Evolutionary conservation across 2,888 invertebrate species (phyloP), one percentile per base, ranked within the genome.

Genomic region (Mythimna albipuncta): DNA sequence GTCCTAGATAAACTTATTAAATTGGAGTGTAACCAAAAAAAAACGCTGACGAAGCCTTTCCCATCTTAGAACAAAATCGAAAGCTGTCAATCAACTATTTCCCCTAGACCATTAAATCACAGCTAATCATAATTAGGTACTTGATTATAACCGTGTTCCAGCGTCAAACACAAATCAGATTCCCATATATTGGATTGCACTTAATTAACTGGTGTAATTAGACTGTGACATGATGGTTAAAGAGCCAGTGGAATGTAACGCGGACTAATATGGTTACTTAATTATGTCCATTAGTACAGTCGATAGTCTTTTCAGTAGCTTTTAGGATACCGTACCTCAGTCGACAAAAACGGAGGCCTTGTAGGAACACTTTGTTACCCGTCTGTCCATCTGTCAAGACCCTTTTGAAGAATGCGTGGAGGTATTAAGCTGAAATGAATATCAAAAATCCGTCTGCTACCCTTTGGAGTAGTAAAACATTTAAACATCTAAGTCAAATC

Each of bases 121-220:
- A 77, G 65, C 64, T 63, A 54, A 84, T 77, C 64, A 82, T 77
- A 71, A 65, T 77, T 74, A 72, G 47, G 64, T 69, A 64, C 77
- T 65, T 69, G 75, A 81, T 70, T 72, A 81, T 82, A 76, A 68
- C 63, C 50, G 16, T 66, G 57, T 75, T 64, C 50, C 58, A 68
- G 54, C 75, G 62, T 75, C 69, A 63, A 81, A 67, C 68, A 57
- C 69, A 81, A 79, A 81, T 76, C 76, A 68, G 69, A 77, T 75
- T 78, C 61, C 79, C 71, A 83, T 77, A 77, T 61, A 81, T 81
- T 73, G 72, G 68, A 80, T 69, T 64, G 75, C 85, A 85, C 82
- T 88, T 91, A 91, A 92, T 93, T 92, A 91, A 87, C 88, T 86
- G 85, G 87, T 88, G 85, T 91, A 90, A 92, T 92, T 90, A 90